A percentile compares a stretch with the other conserved stretches of the same genome.
Evolutionary conservation across 2,888 invertebrate genomes (phyloP).

Genomic region (Yponomeuta evonymella): DNA sequence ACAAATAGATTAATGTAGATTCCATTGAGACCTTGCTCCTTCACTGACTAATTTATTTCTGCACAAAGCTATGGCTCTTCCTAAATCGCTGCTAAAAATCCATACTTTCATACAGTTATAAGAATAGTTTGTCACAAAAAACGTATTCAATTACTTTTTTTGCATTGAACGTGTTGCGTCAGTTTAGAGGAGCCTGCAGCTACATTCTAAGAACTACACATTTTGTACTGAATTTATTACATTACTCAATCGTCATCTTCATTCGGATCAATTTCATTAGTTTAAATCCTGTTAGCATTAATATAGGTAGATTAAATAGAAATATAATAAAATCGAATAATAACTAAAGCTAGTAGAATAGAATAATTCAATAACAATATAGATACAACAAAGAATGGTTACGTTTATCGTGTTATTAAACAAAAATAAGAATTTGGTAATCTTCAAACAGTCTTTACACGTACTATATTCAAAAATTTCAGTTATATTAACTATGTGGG

Average conservation of each 20-base stretch:
- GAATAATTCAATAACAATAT: too few relatives aligned
- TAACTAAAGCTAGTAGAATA: neutral
- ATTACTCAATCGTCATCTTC: neutral
- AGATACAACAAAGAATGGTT: too few relatives aligned
- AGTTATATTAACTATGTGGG: too few relatives aligned
- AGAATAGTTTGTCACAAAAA: neutral
- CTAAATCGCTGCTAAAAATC: neutral
- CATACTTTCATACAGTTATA: neutral
- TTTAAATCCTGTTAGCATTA: neutral
- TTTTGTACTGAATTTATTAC: conserved; percentile 16
- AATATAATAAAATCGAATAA: neutral
- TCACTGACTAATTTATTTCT: neutral
- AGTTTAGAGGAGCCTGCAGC: neutral
- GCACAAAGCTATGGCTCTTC: neutral
- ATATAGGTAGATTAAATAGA: neutral
- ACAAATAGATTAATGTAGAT: conserved; percentile 25
- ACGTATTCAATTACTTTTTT: too few relatives aligned
- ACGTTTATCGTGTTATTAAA: too few relatives aligned
- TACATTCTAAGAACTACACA: conserved; percentile 10
- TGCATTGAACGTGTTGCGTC: neutral
- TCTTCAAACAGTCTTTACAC: too few relatives aligned
- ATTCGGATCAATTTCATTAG: neutral
- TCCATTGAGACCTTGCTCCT: conserved; percentile 9
- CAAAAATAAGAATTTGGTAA: too few relatives aligned
- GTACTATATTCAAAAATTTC: too few relatives aligned